A percentile compares a stretch with the other conserved stretches of the same genome.
phyloP scores from a whole-genome alignment of 2,888 invertebrate genomes.

The Drosophila tripunctata region DNA sequence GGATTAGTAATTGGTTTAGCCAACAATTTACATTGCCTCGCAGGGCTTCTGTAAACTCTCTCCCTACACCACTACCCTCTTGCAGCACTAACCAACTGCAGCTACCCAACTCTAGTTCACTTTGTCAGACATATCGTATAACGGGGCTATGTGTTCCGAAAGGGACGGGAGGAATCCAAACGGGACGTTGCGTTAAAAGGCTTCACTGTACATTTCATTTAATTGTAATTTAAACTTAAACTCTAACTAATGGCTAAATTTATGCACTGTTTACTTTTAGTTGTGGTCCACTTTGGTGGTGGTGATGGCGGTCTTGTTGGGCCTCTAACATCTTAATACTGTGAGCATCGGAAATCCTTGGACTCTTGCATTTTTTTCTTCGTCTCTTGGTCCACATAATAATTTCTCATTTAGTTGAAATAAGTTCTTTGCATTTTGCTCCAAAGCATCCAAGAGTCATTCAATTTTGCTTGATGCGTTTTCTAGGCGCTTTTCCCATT shows the following conservation, averaged over 20 bases:
- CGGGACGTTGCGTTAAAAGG: conserved; percentile 40
- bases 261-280: conserved; percentile 16
- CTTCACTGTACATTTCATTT: conserved; percentile 55
- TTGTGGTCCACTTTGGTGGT: conserved; percentile 6
- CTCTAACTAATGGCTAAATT: conserved; percentile 29
- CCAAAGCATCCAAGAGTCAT: conserved; percentile 31
- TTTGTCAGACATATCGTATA: conserved; percentile 45
- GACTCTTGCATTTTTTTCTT: conserved; percentile 19
- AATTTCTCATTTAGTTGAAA: conserved; percentile 50
- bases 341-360: conserved; percentile 15
- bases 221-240: conserved; percentile 66
- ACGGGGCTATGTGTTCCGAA: conserved; percentile 21
- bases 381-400: conserved; percentile 27
- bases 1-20: conserved; percentile 79
- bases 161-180: not conserved
- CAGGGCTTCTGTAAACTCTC: conserved; percentile 61
- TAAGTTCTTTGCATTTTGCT: conserved; percentile 39
- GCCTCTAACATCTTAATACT: conserved; percentile 19
- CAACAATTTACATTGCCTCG: conserved; percentile 70
- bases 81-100: not conserved
- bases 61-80: not conserved
- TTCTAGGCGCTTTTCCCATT: conserved; percentile 37
- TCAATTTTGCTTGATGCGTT: conserved; percentile 43
- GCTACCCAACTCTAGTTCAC: conserved; percentile 3
- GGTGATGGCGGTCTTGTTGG: too few species aligned